Percentiles rank a stretch among this genome's conserved stretches.
These are phyloP conservation scores for Drosophila serrata DNA, from an alignment of 1,140 invertebrate species.

Conservation along the genomic window DNA sequence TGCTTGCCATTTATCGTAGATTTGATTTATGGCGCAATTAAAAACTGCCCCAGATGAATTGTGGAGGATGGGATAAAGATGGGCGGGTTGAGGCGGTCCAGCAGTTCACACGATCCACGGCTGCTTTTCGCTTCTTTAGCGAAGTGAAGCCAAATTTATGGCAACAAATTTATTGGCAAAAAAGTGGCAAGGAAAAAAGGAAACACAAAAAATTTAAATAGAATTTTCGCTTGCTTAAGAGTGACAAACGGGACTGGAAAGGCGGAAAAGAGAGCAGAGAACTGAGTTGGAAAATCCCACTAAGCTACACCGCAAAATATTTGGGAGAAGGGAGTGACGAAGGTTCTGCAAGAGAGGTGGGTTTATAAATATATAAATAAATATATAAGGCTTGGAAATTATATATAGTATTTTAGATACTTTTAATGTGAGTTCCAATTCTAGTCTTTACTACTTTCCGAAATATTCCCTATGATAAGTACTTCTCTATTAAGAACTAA, in stretches of 20 bases:
- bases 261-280: slow-evolving; percentile 4
- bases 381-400: background rate
- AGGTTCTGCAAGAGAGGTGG: no score
- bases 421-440: background rate
- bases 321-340: background rate
- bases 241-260: slow-evolving; percentile 28
- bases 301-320: slow-evolving; percentile 54
- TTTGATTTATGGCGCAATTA: slow-evolving; percentile 83
- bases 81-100: background rate
- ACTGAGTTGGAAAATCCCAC: slow-evolving; percentile 42
- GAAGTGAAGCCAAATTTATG: slow-evolving; percentile 73
- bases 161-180: slow-evolving; percentile 72
- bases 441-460: background rate
- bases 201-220: slow-evolving; percentile 68
- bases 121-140: slow-evolving; percentile 4
- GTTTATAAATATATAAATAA: background rate
- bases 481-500: background rate
- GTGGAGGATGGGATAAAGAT: background rate
- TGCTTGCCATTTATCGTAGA: slow-evolving; percentile 80
- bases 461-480: background rate
- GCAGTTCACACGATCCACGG: slow-evolving; percentile 40
- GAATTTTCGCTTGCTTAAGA: slow-evolving; percentile 54
- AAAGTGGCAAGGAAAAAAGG: slow-evolving; percentile 31
- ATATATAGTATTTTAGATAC: background rate
- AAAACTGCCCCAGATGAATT: slow-evolving; percentile 64